Conservation (phyloP, 2,113 vertebrate species). For the Tiliqua scincoides region DNA sequence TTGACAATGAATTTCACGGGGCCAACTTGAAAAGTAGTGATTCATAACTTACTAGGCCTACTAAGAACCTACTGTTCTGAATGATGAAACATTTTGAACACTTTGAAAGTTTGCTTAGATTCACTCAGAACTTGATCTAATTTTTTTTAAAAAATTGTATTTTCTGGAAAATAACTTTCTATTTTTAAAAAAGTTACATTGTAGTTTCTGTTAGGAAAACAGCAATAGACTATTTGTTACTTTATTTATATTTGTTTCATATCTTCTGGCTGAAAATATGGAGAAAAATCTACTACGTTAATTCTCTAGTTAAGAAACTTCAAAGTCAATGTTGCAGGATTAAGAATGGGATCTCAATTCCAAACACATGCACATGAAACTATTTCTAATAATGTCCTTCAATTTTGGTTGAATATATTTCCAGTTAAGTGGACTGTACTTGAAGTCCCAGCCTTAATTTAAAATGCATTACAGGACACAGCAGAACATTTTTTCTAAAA, state of each 20-base stretch:
- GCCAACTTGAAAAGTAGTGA: not conserved
- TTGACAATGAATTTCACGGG: not conserved
- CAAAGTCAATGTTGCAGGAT: not conserved
- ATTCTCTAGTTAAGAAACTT: not conserved
- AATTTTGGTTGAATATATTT: not conserved
- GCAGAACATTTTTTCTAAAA: not conserved
- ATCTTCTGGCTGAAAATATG: not conserved
- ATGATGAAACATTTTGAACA: not conserved
- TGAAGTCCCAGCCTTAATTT: not conserved
- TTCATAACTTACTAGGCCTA: not conserved
- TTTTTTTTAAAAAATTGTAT: not conserved
- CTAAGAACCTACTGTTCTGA: not conserved
- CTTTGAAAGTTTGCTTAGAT: not conserved
- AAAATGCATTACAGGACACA: not conserved
- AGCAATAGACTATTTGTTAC: not conserved
- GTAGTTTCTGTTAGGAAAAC: not conserved
- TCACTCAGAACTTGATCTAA: not conserved
- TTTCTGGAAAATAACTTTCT: not conserved
- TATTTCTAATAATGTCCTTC: not conserved
- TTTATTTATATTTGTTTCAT: too few species aligned
- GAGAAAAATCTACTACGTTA: not conserved
- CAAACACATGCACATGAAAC: not conserved
- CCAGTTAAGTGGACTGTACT: not conserved
- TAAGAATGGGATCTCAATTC: not conserved
- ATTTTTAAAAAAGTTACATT: not conserved